Evolutionary conservation across 35 echinoderm and acorn worm genomes (phyloP).

Genomic region (Apostichopus parvimensis): DNA sequence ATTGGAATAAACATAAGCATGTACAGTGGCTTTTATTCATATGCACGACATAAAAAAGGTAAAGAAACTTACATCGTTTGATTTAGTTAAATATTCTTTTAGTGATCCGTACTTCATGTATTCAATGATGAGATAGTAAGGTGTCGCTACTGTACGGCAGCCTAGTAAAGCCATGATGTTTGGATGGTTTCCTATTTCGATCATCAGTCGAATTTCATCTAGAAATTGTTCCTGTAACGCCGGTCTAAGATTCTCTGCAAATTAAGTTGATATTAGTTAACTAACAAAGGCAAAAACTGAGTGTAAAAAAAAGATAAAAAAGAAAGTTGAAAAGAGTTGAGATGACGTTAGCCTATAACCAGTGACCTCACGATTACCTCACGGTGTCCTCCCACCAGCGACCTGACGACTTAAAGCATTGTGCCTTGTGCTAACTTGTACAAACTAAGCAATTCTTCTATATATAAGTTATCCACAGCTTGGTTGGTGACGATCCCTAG

Average conservation of each 20-base stretch:
- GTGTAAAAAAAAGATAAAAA: background rate
- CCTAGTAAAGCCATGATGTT: slow-evolving; percentile 56
- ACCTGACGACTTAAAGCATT: too few relatives aligned
- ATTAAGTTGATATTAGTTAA: too few relatives aligned
- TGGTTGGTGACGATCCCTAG: background rate
- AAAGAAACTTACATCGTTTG: slow-evolving; percentile 49
- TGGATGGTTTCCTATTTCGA: slow-evolving; percentile 57
- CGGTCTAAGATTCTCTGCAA: background rate
- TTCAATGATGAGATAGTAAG: slow-evolving; percentile 61
- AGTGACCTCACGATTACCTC: too few relatives aligned
- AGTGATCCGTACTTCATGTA: slow-evolving; percentile 61
- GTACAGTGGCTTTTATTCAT: too few relatives aligned
- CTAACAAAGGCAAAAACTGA: background rate
- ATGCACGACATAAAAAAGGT: too few relatives aligned
- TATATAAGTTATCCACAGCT: too few relatives aligned
- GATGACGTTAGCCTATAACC: background rate
- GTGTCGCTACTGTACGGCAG: slow-evolving; percentile 52
- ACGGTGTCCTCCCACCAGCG: too few relatives aligned
- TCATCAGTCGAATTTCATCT: slow-evolving; percentile 52
- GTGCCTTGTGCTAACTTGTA: too few relatives aligned
- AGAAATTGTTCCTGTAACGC: slow-evolving; percentile 12
- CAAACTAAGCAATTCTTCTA: too few relatives aligned
- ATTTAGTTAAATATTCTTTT: slow-evolving; percentile 45
- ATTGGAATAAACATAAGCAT: too few relatives aligned
- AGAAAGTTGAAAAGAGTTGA: background rate